These are phyloP conservation scores for Clamator glandarius DNA, from an alignment of 2,797 vertebrate species.

Conservation along the genomic window DNA sequence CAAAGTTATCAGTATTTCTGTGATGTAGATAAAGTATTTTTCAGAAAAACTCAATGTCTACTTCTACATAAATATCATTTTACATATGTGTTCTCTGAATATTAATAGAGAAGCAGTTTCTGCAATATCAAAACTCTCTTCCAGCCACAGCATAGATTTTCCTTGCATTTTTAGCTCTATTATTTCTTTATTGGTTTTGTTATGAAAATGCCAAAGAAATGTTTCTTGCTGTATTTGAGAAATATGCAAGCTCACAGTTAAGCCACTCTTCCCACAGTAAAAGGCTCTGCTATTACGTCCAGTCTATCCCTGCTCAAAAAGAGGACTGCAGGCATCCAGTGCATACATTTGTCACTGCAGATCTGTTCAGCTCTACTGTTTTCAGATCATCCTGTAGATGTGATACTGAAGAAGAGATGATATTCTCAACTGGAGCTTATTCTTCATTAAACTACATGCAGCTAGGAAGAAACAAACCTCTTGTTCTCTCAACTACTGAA, in stretches of 20 bases:
- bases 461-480: not conserved
- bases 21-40: not conserved
- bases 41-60: not conserved
- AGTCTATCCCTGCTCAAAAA: fast-evolving
- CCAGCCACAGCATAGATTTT: not conserved
- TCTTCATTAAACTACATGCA: not conserved
- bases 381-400: not conserved
- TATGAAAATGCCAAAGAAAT: not conserved
- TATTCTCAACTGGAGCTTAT: not conserved
- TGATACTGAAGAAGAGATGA: not conserved
- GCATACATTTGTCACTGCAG: not conserved
- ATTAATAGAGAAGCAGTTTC: not conserved
- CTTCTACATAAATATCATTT: not conserved
- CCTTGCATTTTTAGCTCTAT: not conserved
- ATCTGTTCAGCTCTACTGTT: not conserved
- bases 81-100: not conserved
- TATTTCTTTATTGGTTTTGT: not conserved
- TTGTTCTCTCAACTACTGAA: not conserved
- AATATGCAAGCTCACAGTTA: not conserved
- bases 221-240: not conserved
- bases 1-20: not conserved
- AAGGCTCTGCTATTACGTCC: not conserved
- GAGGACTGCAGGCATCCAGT: not conserved
- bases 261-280: not conserved
- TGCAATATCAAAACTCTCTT: not conserved